Evolutionary conservation across 2,113 vertebrate genomes (phyloP).

Genomic region (Phocoena sinus): DNA sequence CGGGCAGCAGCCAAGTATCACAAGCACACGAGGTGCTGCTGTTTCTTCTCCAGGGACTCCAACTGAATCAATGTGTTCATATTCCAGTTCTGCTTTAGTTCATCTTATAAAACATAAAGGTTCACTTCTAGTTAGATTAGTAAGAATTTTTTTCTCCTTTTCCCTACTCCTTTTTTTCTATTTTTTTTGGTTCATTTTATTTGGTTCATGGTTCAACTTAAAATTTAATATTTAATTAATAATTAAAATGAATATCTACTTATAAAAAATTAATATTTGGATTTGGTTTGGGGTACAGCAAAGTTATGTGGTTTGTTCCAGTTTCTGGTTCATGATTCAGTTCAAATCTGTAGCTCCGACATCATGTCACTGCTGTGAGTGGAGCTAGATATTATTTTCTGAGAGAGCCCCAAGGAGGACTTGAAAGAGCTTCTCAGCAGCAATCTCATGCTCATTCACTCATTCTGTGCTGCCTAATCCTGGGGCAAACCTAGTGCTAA

Average conservation of each 20-base stretch:
- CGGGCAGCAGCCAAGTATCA: background rate
- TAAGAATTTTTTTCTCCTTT: background rate
- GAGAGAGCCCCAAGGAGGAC: background rate
- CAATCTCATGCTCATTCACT: background rate
- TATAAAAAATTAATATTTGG: conserved; percentile 10
- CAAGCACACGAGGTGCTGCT: background rate
- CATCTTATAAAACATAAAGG: conserved; percentile 17
- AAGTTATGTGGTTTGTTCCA: background rate
- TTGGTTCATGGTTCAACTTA: conserved; percentile 25
- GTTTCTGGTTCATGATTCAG: conserved; percentile 27
- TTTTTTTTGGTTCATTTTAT: background rate
- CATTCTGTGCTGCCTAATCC: background rate
- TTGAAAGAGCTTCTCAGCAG: background rate
- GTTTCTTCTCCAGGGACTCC: background rate
- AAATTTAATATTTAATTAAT: conserved; percentile 13
- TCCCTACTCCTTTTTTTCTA: background rate
- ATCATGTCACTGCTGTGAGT: background rate
- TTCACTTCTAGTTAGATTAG: conserved; percentile 21
- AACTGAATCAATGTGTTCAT: background rate
- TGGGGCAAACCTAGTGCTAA: background rate
- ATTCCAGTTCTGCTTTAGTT: background rate
- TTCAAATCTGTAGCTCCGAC: conserved; percentile 22
- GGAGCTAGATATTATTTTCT: background rate
- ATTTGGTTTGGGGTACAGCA: conserved; percentile 1
- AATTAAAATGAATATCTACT: too few relatives aligned